These are phyloP conservation scores for Onychomys arenicola DNA, from an alignment of 2,797 vertebrate species.

Conservation along the genomic window DNA sequence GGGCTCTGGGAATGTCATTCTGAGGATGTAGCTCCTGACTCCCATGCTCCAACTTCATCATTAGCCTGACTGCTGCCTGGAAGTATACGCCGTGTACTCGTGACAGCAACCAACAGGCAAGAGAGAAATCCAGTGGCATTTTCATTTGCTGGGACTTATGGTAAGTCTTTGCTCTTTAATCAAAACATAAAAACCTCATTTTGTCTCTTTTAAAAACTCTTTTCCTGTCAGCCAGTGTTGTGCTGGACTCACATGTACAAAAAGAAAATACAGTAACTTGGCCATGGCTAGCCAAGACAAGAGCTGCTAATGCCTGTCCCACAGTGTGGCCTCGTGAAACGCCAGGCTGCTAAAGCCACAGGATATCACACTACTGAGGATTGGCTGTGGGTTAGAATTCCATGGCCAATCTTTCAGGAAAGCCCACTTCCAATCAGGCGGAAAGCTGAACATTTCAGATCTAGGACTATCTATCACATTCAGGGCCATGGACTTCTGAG, in stretches of 20 bases:
- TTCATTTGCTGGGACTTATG: conserved; percentile 52
- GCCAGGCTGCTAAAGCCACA: conserved; percentile 58
- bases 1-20: conserved; percentile 69
- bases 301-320: conserved; percentile 66
- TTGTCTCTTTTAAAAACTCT: conserved; percentile 53
- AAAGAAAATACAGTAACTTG: conserved; percentile 73
- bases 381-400: neutral
- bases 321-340: conserved; percentile 60
- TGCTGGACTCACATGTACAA: conserved; percentile 78
- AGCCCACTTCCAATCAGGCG: neutral
- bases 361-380: neutral
- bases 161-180: conserved; percentile 76
- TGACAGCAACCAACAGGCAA: conserved; percentile 46
- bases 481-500: neutral
- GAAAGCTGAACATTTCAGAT: neutral
- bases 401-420: neutral
- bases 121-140: conserved; percentile 25
- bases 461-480: neutral
- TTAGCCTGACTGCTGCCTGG: conserved; percentile 78
- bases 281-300: conserved; percentile 81
- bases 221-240: conserved; percentile 73
- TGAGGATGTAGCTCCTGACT: conserved; percentile 64
- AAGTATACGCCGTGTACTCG: conserved; percentile 63
- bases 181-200: conserved; percentile 79
- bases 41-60: conserved; percentile 74